Conservation (phyloP, 1,140 invertebrate species). For the Tyrophagus putrescentiae region DNA sequence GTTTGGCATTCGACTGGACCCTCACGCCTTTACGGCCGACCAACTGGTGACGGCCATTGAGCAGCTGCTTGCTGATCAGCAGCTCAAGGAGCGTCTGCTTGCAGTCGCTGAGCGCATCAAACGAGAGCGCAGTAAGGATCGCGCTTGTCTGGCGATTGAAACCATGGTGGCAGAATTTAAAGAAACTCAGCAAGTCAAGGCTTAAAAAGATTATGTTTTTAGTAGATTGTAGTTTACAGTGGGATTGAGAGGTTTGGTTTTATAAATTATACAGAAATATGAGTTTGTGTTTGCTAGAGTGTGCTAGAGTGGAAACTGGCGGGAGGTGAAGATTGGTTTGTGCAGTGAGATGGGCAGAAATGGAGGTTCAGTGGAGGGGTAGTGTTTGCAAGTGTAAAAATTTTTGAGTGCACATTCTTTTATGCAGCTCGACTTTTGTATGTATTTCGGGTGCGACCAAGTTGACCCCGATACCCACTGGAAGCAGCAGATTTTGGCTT, state of each 20-base stretch:
- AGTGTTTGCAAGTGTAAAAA: background rate
- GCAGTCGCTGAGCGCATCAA: background rate
- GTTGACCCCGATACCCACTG: background rate
- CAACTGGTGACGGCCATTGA: slow-evolving; percentile 18
- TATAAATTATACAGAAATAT: background rate
- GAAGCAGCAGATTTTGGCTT: background rate
- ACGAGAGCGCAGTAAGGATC: background rate
- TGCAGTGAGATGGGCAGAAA: background rate
- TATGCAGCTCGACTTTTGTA: background rate
- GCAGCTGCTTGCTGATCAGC: slow-evolving; percentile 8
- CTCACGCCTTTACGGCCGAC: slow-evolving; percentile 15
- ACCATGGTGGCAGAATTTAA: background rate
- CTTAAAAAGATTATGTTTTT: no score
- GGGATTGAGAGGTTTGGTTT: background rate
- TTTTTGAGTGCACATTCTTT: background rate
- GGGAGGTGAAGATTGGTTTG: background rate
- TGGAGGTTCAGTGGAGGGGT: no score
- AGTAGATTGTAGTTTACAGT: background rate
- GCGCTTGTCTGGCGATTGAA: background rate
- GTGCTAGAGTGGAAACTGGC: background rate
- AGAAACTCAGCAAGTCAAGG: background rate
- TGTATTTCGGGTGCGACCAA: background rate
- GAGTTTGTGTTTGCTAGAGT: background rate
- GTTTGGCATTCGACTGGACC: slow-evolving; percentile 17
- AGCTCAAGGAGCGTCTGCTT: background rate